Base-by-base conservation (phyloP, 2,888 invertebrate genomes). In the Scotopteryx bipunctaria region DNA sequence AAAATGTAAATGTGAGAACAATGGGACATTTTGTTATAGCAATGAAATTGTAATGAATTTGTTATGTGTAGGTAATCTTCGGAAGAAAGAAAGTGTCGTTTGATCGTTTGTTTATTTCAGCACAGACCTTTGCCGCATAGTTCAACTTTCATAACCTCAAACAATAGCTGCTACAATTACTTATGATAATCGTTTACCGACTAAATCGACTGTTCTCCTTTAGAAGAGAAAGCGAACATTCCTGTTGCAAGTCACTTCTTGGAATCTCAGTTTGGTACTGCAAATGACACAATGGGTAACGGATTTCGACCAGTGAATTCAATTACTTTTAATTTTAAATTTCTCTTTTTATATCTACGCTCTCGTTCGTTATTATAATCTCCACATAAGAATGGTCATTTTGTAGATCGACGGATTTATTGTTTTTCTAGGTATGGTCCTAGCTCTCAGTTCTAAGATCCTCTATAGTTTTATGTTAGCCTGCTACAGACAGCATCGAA, bases 141-240 rank as follows among this genome's bases (percentile, higher is more conserved):
- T 52, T 52, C 56, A 69, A 78, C 81, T 81, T 82, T 81, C 82
- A 79, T 81, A 78, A 77, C 76, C 67, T 69, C 69, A 71, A 77
- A 82, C 83, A 81, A 83, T 83, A 77, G 73, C 68, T 71, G 78
- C 71, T 79, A 82, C 76, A 83, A 66, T 82, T 83, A 83, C 76
- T n/a, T 83, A 85, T 85, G 82, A 85, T 86, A 87, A 87, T 86
- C 85, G 76, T 80, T 81, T 81, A 77, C 76, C 77, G 69, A 78
- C 70, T 77, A 77, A 80, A 79, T 78, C 77, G 75, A 74, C 73
- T 78, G 85, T 77, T 82, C 86, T 71, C 81, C 78, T 84, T 83
- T 73, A 67, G 68, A 81, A 76, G 86, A 81, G 89, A 88, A 88
- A 88, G 89, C 76, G 76, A 67, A 72, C 71, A 70, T 73, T 74